Evolutionary conservation across 2,797 vertebrate species (phyloP), one percentile per base, ranked within the genome.

Genomic region (Brachyrhaphis roseni): DNA sequence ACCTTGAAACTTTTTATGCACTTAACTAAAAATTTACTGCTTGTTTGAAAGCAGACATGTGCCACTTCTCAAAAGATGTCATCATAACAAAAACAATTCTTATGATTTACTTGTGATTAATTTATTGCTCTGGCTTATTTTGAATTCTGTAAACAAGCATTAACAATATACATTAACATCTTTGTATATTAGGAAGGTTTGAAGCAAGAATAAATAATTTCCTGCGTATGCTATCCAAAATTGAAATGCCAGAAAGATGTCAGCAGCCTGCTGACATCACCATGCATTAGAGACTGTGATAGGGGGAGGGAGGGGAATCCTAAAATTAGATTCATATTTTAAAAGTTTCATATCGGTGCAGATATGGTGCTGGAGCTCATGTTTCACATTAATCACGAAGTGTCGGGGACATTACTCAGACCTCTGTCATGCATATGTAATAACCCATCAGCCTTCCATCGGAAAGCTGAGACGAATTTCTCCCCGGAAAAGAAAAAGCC

Each of bases 241-340:
- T 91, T 92, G 90, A 94, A 93, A 94, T 90, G 92, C 90, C 92
- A 93, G 79, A 72, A 70, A 89, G 85, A 86, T 88, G 93, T 93
- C 92, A 94, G 88, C 82, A 87, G 80, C 86, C 87, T 74, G 82
- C 83, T 81, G 82, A 93, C 84, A 91, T 87, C 84, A 81, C 55
- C 34, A 80, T 87, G 80, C 84, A 83, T 84, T 79, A 78, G 75
- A 73, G 72, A 34, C 18, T 55, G 79, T 84, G 86, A 86, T 79
- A 81, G 79, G 84, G 53, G 51, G 8, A 26, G 49, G 49, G 49
- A 23, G 82, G 13, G 28, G 28, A 26, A 73, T 87, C 84, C 75
- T 83, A 74, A 84, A 89, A 93, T 93, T 89, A 89, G 80, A 90
- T 89, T 92, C 81, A 90, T 89, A 87, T 93, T 94, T 90, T 88